phyloP scores from a whole-genome alignment of 2,888 invertebrate genomes.

The Calameuta pallipes region DNA sequence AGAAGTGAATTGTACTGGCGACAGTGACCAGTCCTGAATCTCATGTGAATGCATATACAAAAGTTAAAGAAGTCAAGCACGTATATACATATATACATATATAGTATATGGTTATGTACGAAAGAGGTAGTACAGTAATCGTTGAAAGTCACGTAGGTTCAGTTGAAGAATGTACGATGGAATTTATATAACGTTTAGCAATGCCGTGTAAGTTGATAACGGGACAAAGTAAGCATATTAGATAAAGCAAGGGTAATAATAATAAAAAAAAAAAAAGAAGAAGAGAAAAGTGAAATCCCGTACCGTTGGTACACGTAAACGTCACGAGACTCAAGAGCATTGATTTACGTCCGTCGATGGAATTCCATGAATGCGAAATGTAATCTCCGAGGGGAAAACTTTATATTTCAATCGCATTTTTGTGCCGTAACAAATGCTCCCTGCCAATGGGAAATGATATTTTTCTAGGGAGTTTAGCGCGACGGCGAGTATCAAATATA shows the following conservation, averaged over 20 bases:
- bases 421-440: slow-evolving; percentile 37
- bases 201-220: too few relatives aligned
- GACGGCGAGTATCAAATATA: neutral
- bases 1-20: neutral
- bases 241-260: neutral
- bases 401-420: slow-evolving; percentile 47
- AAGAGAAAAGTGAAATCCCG: neutral
- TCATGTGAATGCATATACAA: neutral
- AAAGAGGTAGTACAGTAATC: neutral
- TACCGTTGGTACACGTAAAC: neutral
- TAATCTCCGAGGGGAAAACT: slow-evolving; percentile 47
- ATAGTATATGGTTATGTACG: neutral
- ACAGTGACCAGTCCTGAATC: neutral
- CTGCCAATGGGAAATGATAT: slow-evolving; percentile 29
- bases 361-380: slow-evolving; percentile 61
- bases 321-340: slow-evolving; percentile 15
- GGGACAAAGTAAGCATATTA: neutral
- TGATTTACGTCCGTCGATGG: slow-evolving; percentile 51
- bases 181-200: too few relatives aligned
- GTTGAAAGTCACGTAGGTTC: neutral
- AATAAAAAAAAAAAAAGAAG: neutral
- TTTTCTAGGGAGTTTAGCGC: neutral
- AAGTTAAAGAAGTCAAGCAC: neutral
- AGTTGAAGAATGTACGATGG: too few relatives aligned
- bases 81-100: neutral